A percentile compares a stretch with the other conserved stretches of the same genome.
phyloP scores from a whole-genome alignment of 2,113 vertebrate genomes.

The Tursiops truncatus region DNA sequence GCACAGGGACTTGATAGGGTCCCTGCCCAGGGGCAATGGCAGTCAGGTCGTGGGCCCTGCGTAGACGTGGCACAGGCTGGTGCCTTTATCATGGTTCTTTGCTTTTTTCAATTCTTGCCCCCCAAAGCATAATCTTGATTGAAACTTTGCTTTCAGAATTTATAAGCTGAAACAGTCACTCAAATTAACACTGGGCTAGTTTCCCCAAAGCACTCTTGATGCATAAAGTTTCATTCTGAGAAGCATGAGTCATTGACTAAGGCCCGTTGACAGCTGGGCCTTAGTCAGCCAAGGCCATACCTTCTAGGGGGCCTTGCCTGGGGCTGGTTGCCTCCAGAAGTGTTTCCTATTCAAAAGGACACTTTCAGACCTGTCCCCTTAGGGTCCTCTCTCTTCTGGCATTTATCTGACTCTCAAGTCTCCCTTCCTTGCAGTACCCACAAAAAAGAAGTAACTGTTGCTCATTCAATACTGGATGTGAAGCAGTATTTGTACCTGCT shows the following conservation, averaged over 20 bases:
- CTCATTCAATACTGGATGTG: background rate
- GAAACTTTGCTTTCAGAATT: slow-evolving; percentile 33
- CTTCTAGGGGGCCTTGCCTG: background rate
- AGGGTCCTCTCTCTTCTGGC: background rate
- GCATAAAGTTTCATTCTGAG: slow-evolving; percentile 31
- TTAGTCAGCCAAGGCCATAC: background rate
- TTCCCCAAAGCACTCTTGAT: slow-evolving; percentile 43
- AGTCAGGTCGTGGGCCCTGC: background rate
- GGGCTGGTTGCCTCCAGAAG: background rate
- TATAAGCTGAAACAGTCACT: background rate
- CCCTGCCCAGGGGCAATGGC: background rate
- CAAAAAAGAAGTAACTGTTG: background rate
- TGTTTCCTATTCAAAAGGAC: background rate
- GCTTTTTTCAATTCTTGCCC: background rate
- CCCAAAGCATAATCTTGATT: background rate
- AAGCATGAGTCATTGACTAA: slow-evolving; percentile 3
- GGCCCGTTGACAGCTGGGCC: background rate
- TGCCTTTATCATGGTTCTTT: background rate
- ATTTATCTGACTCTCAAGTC: background rate
- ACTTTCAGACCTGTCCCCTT: background rate
- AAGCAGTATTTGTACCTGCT: background rate
- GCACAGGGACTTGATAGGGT: background rate
- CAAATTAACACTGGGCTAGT: background rate
- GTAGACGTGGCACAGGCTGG: too few species aligned
- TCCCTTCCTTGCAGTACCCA: background rate